phyloP scores from a whole-genome alignment of 1,140 invertebrate species.

The Globodera rostochiensis region DNA sequence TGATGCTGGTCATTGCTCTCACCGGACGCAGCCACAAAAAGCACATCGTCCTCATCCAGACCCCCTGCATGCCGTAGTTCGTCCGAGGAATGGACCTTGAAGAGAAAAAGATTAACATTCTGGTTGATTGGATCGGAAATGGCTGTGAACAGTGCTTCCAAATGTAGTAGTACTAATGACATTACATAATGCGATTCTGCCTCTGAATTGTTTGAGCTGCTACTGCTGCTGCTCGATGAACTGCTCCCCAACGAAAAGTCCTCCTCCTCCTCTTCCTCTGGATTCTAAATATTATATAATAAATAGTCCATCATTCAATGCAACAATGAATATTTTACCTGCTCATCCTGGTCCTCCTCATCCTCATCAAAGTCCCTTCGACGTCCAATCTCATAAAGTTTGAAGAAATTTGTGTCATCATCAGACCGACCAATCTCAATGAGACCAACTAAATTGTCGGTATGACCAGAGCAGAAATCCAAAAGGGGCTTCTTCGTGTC shows the following conservation, averaged over 20 bases:
- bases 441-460: constrained; percentile 74
- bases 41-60: background rate
- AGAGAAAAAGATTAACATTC: background rate
- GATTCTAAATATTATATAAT: constrained; percentile 1
- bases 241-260: constrained; percentile 8
- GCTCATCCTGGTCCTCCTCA: constrained; percentile 47
- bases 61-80: background rate
- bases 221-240: background rate
- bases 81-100: no score
- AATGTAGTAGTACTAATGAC: no score
- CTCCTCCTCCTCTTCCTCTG: constrained; percentile 28
- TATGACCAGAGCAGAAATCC: constrained; percentile 68
- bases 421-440: constrained; percentile 66
- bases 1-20: constrained; percentile 2
- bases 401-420: constrained; percentile 67
- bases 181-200: background rate
- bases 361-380: constrained; percentile 66
- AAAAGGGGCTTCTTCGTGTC: constrained; percentile 77
- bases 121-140: background rate
- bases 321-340: background rate
- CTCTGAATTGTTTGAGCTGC: background rate
- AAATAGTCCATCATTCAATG: background rate
- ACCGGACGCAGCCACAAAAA: constrained; percentile 6
- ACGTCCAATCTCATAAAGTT: constrained; percentile 70
- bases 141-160: background rate